A percentile compares a stretch with the other conserved stretches of the same genome.
phyloP scores from a whole-genome alignment of 2,113 vertebrate species.

The Pluvialis apricaria region DNA sequence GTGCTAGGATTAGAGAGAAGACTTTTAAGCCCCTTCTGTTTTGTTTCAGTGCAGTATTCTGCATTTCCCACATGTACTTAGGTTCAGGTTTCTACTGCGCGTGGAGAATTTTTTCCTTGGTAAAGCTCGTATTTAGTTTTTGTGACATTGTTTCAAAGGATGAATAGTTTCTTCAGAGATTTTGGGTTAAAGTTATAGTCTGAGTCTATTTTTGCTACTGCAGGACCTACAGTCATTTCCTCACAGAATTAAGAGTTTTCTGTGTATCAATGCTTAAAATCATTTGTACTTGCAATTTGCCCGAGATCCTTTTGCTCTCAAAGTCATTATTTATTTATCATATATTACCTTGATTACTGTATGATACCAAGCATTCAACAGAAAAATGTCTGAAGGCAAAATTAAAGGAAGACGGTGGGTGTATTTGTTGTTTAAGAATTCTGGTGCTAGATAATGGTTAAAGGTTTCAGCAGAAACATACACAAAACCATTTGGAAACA shows the following conservation, averaged over 20 bases:
- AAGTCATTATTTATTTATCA: neutral
- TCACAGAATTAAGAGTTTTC: neutral
- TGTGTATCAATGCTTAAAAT: neutral
- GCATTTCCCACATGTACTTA: neutral
- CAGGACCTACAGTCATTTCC: neutral
- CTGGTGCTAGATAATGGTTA: slow-evolving; percentile 4
- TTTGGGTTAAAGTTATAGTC: neutral
- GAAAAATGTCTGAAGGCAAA: neutral
- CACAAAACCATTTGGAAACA: slow-evolving; percentile 52
- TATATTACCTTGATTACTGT: neutral
- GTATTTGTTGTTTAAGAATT: neutral
- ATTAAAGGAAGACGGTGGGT: neutral
- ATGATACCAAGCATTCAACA: neutral
- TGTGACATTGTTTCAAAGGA: neutral
- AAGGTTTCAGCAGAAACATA: slow-evolving; percentile 32
- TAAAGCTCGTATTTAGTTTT: neutral
- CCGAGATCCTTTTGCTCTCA: neutral
- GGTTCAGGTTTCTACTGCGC: neutral
- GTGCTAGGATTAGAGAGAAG: neutral
- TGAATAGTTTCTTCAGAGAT: slow-evolving; percentile 8
- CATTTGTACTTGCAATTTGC: neutral
- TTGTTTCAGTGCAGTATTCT: neutral
- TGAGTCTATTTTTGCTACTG: neutral
- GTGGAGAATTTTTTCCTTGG: neutral
- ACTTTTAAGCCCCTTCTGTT: neutral